Percentiles rank a stretch among this genome's conserved stretches.
phyloP scores from a whole-genome alignment of 2,888 invertebrate genomes.

The Pycnomerus fuliginosus region DNA sequence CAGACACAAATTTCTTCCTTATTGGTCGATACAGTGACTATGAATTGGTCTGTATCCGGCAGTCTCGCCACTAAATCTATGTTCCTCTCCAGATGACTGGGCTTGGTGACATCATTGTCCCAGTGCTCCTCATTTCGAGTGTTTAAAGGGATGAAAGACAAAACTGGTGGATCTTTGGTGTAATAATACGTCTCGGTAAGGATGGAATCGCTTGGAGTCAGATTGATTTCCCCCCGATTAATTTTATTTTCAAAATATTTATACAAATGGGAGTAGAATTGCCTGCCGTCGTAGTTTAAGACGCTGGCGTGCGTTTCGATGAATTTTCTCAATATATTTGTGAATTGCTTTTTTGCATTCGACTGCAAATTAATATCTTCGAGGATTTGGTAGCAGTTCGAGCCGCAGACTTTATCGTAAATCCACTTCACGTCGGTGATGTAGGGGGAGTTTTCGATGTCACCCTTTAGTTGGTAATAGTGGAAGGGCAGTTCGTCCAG shows the following conservation, averaged over 20 bases:
- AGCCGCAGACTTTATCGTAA: slow-evolving; percentile 75
- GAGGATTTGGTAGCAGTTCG: slow-evolving; percentile 72
- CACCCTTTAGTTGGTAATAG: slow-evolving; percentile 63
- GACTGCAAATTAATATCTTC: slow-evolving; percentile 70
- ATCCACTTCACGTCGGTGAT: slow-evolving; percentile 78
- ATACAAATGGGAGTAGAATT: slow-evolving; percentile 74
- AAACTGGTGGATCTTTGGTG: slow-evolving; percentile 59
- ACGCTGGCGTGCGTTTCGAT: slow-evolving; percentile 71
- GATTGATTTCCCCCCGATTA: slow-evolving; percentile 42
- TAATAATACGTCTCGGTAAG: slow-evolving; percentile 53
- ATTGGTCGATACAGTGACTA: slow-evolving; percentile 73
- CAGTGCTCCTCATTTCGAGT: slow-evolving; percentile 34
- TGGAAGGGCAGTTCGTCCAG: slow-evolving; percentile 82
- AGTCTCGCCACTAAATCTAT: slow-evolving; percentile 65
- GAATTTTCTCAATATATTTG: slow-evolving; percentile 65
- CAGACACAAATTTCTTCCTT: slow-evolving; percentile 79
- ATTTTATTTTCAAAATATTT: slow-evolving; percentile 52
- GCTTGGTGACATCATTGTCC: slow-evolving; percentile 23
- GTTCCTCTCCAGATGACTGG: slow-evolving; percentile 45
- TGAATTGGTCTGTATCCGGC: slow-evolving; percentile 67
- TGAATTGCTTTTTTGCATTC: slow-evolving; percentile 49
- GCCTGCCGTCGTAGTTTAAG: slow-evolving; percentile 77
- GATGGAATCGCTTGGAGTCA: slow-evolving; percentile 34
- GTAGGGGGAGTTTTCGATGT: slow-evolving; percentile 66
- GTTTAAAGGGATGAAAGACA: slow-evolving; percentile 62